These are phyloP conservation scores for Notiomystis cincta DNA, from an alignment of 2,113 vertebrate species.

Conservation along the genomic window DNA sequence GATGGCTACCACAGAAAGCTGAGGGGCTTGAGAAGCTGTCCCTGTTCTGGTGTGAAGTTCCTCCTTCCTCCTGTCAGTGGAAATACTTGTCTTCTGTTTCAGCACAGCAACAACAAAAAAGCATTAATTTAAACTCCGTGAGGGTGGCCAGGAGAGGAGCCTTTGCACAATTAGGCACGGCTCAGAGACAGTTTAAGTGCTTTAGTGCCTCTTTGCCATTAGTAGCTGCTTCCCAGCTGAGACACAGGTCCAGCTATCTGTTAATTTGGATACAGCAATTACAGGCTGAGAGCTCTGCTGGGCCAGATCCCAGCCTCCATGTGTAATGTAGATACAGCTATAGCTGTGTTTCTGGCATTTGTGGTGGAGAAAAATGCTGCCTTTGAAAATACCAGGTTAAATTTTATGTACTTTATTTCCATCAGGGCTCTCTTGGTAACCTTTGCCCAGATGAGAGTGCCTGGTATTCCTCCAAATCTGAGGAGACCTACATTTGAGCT, in stretches of 20 bases:
- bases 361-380: neutral
- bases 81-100: neutral
- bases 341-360: neutral
- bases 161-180: neutral
- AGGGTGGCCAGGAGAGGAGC: neutral
- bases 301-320: neutral
- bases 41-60: neutral
- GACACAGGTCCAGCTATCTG: neutral
- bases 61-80: neutral
- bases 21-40: neutral
- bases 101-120: neutral
- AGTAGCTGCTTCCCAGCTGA: neutral
- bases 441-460: neutral
- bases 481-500: neutral
- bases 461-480: neutral
- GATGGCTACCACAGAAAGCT: fast-evolving
- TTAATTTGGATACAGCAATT: constrained; percentile 11
- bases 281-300: neutral
- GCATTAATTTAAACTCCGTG: fast-evolving
- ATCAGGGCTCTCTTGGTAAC: neutral
- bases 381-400: neutral
- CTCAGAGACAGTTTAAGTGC: constrained; percentile 3
- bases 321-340: neutral
- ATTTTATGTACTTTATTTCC: neutral
- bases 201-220: neutral